Conservation (phyloP, 2,113 vertebrate species). For the Vireo altiloquus region DNA sequence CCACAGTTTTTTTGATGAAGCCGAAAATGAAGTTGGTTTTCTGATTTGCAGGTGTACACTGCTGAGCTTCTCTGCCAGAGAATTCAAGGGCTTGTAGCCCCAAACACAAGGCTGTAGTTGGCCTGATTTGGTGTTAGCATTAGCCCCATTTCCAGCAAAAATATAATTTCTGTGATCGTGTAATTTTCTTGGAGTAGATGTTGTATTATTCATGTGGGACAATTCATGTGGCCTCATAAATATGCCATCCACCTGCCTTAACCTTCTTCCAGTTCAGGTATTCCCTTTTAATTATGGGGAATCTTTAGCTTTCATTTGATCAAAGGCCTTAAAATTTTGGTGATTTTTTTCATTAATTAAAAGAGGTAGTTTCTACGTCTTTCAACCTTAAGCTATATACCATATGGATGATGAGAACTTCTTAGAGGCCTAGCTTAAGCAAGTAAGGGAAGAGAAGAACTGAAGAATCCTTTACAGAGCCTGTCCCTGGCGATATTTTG, state of each 20-base stretch:
- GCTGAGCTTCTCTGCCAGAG: background rate
- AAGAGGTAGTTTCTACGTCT: background rate
- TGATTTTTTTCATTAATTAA: background rate
- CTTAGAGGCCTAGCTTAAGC: background rate
- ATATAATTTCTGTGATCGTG: background rate
- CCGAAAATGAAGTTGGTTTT: background rate
- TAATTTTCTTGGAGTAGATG: background rate
- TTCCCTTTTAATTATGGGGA: background rate
- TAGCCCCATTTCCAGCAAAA: background rate
- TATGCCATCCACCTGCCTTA: background rate
- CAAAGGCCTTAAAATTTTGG: background rate
- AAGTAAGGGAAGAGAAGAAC: background rate
- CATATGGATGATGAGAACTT: background rate
- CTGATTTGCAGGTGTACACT: too few species aligned
- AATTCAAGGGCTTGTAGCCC: background rate
- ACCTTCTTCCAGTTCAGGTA: background rate
- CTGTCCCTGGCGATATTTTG: background rate
- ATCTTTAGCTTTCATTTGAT: background rate
- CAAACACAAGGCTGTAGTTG: background rate
- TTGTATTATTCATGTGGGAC: background rate
- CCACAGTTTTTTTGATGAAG: background rate
- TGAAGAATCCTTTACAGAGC: background rate
- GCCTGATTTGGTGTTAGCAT: background rate
- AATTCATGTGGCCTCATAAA: background rate
- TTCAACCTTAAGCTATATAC: background rate